A percentile compares a stretch with the other conserved stretches of the same genome.
These are phyloP conservation scores for Epinephelus malabaricus DNA, from an alignment of 2,797 vertebrate species.

Conservation along the genomic window DNA sequence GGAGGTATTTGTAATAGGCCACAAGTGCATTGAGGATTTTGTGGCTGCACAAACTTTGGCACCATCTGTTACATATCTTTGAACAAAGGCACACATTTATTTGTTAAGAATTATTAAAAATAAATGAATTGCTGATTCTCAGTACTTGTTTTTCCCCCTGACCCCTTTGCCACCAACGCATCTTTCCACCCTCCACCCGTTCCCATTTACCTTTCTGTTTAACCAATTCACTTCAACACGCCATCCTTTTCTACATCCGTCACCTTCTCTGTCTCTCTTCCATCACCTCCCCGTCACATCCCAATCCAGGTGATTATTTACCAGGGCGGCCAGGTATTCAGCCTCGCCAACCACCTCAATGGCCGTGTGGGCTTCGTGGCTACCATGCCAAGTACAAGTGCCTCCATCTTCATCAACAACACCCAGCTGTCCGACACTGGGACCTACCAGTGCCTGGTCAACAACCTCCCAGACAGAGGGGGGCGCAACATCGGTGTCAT, in stretches of 20 bases:
- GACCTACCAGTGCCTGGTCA: constrained; percentile 99
- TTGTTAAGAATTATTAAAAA: neutral
- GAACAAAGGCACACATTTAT: neutral
- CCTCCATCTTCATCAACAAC: constrained; percentile 99
- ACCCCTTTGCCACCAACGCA: neutral
- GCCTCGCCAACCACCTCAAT: constrained; percentile 93
- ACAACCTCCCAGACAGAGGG: constrained; percentile 96
- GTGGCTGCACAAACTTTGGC: neutral
- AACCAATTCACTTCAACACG: neutral
- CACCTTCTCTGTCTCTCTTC: neutral
- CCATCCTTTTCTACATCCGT: neutral
- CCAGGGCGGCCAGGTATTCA: constrained; percentile 97
- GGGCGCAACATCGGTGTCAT: constrained; percentile 96
- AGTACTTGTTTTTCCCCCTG: neutral
- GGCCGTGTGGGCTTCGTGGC: constrained; percentile 95
- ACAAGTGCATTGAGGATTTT: too few relatives aligned
- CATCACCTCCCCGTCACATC: neutral
- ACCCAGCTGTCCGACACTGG: constrained; percentile 98
- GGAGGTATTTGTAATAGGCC: constrained; percentile 24
- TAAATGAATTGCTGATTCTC: neutral
- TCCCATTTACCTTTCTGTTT: neutral
- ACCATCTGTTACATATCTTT: neutral
- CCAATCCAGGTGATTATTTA: constrained; percentile 94
- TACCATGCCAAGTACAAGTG: constrained; percentile 99
- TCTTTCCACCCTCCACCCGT: neutral